Conservation (phyloP, 2,113 vertebrate species). For the Cololabis saira region DNA sequence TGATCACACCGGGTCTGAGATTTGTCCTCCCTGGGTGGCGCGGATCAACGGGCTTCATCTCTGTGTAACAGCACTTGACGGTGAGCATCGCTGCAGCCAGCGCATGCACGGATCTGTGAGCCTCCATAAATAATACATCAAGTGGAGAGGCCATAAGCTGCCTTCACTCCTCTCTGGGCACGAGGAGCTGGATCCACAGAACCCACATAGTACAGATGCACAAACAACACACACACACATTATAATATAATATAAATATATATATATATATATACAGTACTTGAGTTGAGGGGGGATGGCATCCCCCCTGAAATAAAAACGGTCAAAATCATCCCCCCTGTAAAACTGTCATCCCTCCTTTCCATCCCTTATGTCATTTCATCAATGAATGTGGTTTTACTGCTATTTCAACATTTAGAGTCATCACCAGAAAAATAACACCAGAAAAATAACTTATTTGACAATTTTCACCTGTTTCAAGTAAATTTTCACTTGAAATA, state of each 20-base stretch:
- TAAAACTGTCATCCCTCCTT: too few species aligned
- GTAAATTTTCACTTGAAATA: too few species aligned
- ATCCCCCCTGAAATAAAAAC: too few species aligned
- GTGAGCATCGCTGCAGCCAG: conserved; percentile 40
- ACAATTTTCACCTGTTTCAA: too few species aligned
- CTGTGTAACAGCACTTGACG: conserved; percentile 46
- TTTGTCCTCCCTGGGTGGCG: conserved; percentile 33
- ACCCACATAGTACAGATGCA: background rate
- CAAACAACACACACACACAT: background rate
- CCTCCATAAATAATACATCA: conserved; percentile 62
- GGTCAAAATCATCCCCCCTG: too few species aligned
- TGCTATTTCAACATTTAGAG: too few species aligned
- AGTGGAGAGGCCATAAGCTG: conserved; percentile 43
- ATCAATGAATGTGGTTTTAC: too few species aligned
- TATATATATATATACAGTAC: background rate
- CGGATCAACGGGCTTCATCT: conserved; percentile 40
- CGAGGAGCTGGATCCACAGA: conserved; percentile 1
- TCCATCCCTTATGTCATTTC: too few species aligned
- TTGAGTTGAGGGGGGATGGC: too few species aligned
- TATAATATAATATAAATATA: too few species aligned
- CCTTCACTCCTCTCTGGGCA: background rate
- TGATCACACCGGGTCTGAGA: conserved; percentile 36
- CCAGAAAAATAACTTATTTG: too few species aligned
- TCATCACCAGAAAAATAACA: too few species aligned
- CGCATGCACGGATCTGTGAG: conserved; percentile 36